Percentiles rank a stretch among this genome's conserved stretches.
phyloP scores from a whole-genome alignment of 2,113 vertebrate genomes.

The Austrofundulus limnaeus region DNA sequence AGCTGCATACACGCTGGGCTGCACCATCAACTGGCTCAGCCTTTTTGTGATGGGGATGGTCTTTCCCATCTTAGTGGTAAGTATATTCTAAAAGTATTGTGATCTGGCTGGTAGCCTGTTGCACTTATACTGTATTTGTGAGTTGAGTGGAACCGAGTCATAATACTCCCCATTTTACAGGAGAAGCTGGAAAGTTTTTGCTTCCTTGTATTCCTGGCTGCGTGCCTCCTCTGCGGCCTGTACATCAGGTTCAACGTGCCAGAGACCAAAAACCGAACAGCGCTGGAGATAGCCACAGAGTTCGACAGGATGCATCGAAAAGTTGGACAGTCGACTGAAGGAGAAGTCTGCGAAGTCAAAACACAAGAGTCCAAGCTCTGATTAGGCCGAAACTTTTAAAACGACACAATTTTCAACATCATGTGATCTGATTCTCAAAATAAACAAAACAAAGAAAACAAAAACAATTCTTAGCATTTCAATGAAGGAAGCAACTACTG shows the following conservation, averaged over 20 bases:
- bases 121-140: no score
- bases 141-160: not conserved
- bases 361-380: slow-evolving; percentile 53
- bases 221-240: slow-evolving; percentile 68
- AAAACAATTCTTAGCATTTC: no score
- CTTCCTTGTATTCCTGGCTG: slow-evolving; percentile 83
- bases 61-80: slow-evolving; percentile 84
- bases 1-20: slow-evolving; percentile 75
- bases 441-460: no score
- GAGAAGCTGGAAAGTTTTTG: slow-evolving; percentile 76
- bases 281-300: slow-evolving; percentile 79
- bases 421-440: no score
- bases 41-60: slow-evolving; percentile 82
- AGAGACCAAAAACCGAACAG: slow-evolving; percentile 77
- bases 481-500: no score
- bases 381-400: no score
- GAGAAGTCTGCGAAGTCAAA: slow-evolving; percentile 5
- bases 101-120: no score
- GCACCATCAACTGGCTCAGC: slow-evolving; percentile 74
- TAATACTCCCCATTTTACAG: slow-evolving; percentile 53
- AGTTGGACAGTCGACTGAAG: not conserved
- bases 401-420: no score
- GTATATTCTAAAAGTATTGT: slow-evolving; percentile 21
- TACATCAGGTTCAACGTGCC: slow-evolving; percentile 76
- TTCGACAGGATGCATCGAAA: slow-evolving; percentile 75